Evolutionary conservation across 1,140 invertebrate genomes (phyloP).

Genomic region (Drosophila lowei): DNA sequence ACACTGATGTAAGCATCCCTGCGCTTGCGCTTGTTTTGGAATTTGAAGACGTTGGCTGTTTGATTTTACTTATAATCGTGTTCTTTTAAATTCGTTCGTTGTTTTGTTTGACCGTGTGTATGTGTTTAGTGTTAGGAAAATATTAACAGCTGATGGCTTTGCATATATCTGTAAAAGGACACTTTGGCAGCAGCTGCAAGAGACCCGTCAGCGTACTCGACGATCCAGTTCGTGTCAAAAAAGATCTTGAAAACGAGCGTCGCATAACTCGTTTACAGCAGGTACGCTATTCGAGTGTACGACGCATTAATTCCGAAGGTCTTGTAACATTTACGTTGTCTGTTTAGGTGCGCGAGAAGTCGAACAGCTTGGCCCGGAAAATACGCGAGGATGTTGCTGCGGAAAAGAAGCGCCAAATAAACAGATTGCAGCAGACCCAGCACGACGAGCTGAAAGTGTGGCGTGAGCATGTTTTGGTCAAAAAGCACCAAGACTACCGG

Average conservation of each 20-base stretch:
- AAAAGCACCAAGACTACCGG: slow-evolving; percentile 68
- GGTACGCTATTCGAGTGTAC: slow-evolving; percentile 47
- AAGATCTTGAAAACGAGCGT: slow-evolving; percentile 71
- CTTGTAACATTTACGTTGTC: not conserved
- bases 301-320: slow-evolving; percentile 15
- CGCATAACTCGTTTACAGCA: slow-evolving; percentile 75
- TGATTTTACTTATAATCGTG: slow-evolving; percentile 43
- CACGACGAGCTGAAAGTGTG: slow-evolving; percentile 65
- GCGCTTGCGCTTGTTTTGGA: slow-evolving; percentile 46
- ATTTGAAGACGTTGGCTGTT: slow-evolving; percentile 51
- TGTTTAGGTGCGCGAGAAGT: slow-evolving; percentile 72
- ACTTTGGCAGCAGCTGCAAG: slow-evolving; percentile 29
- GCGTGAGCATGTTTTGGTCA: slow-evolving; percentile 72
- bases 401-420: slow-evolving; percentile 60
- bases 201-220: slow-evolving; percentile 32
- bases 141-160: slow-evolving; percentile 39
- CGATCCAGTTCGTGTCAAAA: slow-evolving; percentile 61
- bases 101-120: slow-evolving; percentile 4
- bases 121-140: slow-evolving; percentile 11
- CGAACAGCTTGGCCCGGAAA: slow-evolving; percentile 61
- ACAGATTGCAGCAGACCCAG: slow-evolving; percentile 58
- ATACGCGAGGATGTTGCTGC: slow-evolving; percentile 66
- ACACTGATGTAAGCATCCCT: not conserved
- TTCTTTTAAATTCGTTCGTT: slow-evolving; percentile 29
- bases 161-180: slow-evolving; percentile 53